Evolutionary conservation across 2,888 invertebrate species (phyloP).

Genomic region (Steinernema hermaphroditum): DNA sequence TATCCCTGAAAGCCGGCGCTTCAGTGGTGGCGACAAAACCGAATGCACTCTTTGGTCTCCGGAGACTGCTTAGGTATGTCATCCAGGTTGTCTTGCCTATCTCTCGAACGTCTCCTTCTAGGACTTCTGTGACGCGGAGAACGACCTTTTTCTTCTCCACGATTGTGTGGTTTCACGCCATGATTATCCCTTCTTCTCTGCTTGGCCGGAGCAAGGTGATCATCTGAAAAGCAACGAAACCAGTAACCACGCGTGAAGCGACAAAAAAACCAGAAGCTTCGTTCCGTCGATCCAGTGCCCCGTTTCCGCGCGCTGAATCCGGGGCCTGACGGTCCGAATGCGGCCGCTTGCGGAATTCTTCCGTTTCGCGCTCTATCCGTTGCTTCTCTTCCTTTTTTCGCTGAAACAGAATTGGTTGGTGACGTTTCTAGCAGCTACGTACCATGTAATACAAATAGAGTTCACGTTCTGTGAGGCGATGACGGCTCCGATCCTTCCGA

Average conservation of each 20-base stretch:
- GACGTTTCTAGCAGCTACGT: not conserved
- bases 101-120: not conserved
- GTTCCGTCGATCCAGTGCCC: too few species aligned
- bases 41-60: too few species aligned
- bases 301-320: too few species aligned
- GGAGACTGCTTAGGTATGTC: too few species aligned
- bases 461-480: not conserved
- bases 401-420: not conserved
- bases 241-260: too few species aligned
- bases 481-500: not conserved
- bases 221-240: not conserved
- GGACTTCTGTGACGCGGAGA: not conserved
- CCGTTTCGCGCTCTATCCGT: not conserved
- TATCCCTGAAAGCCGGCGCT: too few species aligned
- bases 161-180: not conserved
- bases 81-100: too few species aligned
- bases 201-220: not conserved
- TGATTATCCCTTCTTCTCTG: slow-evolving; percentile 20
- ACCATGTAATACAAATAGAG: not conserved
- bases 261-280: too few species aligned
- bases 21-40: too few species aligned
- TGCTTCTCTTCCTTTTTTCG: not conserved
- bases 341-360: too few species aligned
- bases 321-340: too few species aligned
- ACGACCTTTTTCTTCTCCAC: not conserved